phyloP scores from a whole-genome alignment of 2,113 vertebrate species.

The Arenaria interpres region DNA sequence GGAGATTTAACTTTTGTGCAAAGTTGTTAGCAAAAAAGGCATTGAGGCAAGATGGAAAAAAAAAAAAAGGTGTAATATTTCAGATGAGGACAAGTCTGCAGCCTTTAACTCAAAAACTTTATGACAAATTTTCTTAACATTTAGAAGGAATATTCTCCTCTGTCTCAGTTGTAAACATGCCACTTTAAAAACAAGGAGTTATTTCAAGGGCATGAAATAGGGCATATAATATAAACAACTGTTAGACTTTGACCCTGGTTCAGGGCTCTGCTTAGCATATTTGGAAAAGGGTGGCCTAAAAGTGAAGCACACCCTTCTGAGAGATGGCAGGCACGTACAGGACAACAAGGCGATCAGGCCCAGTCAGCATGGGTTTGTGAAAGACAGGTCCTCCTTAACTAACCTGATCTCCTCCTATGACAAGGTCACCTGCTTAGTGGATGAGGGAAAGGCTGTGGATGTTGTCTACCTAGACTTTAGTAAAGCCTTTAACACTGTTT shows the following conservation, averaged over 20 bases:
- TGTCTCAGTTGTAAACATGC: neutral
- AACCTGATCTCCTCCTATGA: neutral
- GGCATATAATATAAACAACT: neutral
- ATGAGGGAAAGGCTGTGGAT: neutral
- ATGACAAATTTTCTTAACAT: neutral
- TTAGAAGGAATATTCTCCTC: neutral
- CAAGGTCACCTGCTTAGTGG: neutral
- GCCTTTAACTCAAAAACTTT: neutral
- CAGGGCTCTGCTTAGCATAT: neutral
- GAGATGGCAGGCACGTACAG: neutral
- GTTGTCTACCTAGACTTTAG: neutral
- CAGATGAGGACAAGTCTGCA: neutral
- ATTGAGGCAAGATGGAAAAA: neutral
- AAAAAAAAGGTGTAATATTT: neutral
- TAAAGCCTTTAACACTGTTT: neutral
- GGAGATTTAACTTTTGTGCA: neutral
- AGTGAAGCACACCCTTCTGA: neutral
- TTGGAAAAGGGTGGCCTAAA: neutral
- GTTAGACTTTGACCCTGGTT: neutral
- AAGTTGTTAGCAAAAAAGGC: neutral
- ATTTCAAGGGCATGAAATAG: neutral
- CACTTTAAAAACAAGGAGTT: neutral
- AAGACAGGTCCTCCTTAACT: neutral
- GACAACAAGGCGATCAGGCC: neutral
- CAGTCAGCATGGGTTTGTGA: neutral